Base-by-base conservation (phyloP, 2,888 invertebrate species). In the Punctoribates punctum region DNA sequence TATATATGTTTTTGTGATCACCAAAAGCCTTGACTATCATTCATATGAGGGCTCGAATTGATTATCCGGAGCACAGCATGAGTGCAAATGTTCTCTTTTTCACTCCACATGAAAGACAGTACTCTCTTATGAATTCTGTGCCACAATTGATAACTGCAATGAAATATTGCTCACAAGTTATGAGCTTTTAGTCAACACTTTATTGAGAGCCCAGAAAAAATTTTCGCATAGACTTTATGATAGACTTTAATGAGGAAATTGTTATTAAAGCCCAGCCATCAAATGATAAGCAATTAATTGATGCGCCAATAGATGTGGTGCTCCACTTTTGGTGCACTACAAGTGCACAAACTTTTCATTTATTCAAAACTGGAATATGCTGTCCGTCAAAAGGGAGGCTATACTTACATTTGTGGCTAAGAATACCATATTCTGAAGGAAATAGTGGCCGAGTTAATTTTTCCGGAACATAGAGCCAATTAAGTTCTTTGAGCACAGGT, bases 221-320 rank as follows among this genome's bases (percentile, higher is more conserved):
- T 4, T 25, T 62, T 38, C 11, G 9, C 42, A 70, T 15, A 27
- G 11, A 34, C 13, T 29, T 72, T 72, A 72, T 0, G 23, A 70
- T 15, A 27, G 11, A 34, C 13, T 29, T 72, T 72, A 72, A 72
- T 72, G 48, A 72, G 72, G 72, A 72, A 72, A 46, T 72, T 46
- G 48, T 42, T 48, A 72, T 48, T 72, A 48, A 72, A 46, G 15
- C 2, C 17, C 11, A 72, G 17, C 20, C 42, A 34, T 62, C 29
- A 57, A 27, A 67, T 67, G 38, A 73, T 57, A 51, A 65, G 60
- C 29, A 34, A 48, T 48, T 75, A 46, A 60, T 51, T 51, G 48
- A 73, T 51, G 5, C 34, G n/a, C 20, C 27, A 60, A 13, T 60
- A 74, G 60, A 60, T 51, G 65, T 67, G 48, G 23, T 67, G 51